Evolutionary conservation across 1,140 invertebrate genomes (phyloP).

Genomic region (Zaprionus africanus): DNA sequence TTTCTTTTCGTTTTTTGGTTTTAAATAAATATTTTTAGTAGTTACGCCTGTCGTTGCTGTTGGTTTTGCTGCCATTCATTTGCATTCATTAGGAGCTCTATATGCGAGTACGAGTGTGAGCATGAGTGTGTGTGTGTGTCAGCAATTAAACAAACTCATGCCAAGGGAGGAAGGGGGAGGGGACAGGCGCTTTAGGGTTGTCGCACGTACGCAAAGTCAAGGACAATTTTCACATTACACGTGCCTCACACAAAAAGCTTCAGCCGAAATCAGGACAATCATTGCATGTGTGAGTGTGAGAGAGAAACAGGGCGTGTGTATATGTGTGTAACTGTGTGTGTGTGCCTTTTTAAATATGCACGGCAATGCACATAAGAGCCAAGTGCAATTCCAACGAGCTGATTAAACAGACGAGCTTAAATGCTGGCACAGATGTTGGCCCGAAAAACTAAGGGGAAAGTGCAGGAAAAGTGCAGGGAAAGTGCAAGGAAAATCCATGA

Average conservation of each 20-base stretch:
- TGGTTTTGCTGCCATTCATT: slow-evolving; percentile 67
- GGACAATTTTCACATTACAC: slow-evolving; percentile 75
- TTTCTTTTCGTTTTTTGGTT: slow-evolving; percentile 27
- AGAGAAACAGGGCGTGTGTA: not conserved
- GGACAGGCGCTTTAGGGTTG: slow-evolving; percentile 9
- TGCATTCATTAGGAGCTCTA: slow-evolving; percentile 71
- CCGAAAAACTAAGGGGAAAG: not conserved
- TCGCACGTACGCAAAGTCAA: slow-evolving; percentile 67
- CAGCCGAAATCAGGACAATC: slow-evolving; percentile 65
- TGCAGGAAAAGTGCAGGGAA: not conserved
- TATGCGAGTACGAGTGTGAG: slow-evolving; percentile 32
- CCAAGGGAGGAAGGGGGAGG: slow-evolving; percentile 10
- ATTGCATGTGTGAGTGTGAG: slow-evolving; percentile 28
- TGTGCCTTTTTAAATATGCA: slow-evolving; percentile 64
- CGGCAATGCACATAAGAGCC: slow-evolving; percentile 50
- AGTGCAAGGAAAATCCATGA: not conserved
- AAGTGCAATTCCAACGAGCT: slow-evolving; percentile 66
- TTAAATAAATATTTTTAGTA: slow-evolving; percentile 77
- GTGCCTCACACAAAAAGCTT: slow-evolving; percentile 48
- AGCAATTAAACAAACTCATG: slow-evolving; percentile 72
- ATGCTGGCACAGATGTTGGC: slow-evolving; percentile 36
- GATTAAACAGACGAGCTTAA: slow-evolving; percentile 58
- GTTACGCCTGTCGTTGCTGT: slow-evolving; percentile 45
- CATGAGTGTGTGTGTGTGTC: slow-evolving; percentile 25
- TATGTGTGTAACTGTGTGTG: slow-evolving; percentile 22